Evolutionary conservation across 2,888 invertebrate species (phyloP), one percentile per base, ranked within the genome.

Genomic region (Callimorpha dominula): DNA sequence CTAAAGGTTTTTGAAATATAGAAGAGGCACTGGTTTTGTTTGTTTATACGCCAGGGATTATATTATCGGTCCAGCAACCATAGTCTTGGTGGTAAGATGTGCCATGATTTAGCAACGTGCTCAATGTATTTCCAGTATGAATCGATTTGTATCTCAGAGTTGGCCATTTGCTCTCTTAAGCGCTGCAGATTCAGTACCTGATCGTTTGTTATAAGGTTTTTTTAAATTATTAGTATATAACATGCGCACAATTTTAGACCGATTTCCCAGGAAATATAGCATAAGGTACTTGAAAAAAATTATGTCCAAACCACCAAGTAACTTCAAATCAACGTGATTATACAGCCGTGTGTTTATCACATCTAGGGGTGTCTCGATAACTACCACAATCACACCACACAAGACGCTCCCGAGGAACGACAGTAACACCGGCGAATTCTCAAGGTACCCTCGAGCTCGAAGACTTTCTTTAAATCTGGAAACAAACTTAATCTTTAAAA

Each of bases 341-440:
- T 97, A 98, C 81, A 99, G 96, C 79, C 99, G 96, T 0, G 98
- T 98, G 77, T 98, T 97, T 75, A 98, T 96, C 12, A 98, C 97
- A 92, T 99, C 99, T 89, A 99, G 97, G 0, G 99, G 99, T 2
- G 98, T 98, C 97, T 98, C 98, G 80, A 97, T 96, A 64, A 97
- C 85, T 17, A 97, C 97, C 76, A 98, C 97, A 49, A 97, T 96
- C 73, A 98, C 94, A 52, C 98, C 98, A 84, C 98, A 97, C 11
- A 97, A 94, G 90, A 98, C 95, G 86, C 98, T 97, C 17, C 98
- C 97, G 8, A 96, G 87, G 86, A 98, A 97, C 0, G 98, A 97
- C 79, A 97, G 96, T 69, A 96, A 85, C 79, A 97, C 94, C 17
- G 97, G 97, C 60, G 96, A 96, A 70, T 95, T 89, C 60, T 94